phyloP scores from a whole-genome alignment of 2,888 invertebrate species.

The Agrochola lychnidis region DNA sequence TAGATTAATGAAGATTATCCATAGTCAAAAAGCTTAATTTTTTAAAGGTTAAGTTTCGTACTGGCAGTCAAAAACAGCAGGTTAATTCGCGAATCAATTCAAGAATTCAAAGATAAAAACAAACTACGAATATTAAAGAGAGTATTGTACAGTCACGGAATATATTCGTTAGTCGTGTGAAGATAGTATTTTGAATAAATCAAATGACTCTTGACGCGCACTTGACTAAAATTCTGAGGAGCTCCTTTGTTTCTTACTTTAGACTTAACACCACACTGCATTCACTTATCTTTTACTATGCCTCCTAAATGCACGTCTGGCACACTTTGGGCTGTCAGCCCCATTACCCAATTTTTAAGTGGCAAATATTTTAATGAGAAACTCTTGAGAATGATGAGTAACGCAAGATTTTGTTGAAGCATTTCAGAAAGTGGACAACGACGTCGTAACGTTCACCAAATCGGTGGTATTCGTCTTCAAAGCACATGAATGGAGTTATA shows the following conservation, averaged over 20 bases:
- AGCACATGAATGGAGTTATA: background rate
- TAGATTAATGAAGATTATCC: slow-evolving; percentile 3
- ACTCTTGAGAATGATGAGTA: too few relatives aligned
- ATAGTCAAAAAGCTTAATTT: background rate
- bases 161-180: background rate
- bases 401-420: background rate
- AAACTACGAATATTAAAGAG: background rate
- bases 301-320: background rate
- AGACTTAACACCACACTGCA: background rate
- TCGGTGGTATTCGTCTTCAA: background rate
- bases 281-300: background rate
- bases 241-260: background rate
- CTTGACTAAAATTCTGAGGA: background rate
- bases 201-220: background rate
- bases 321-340: background rate
- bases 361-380: background rate
- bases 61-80: background rate
- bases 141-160: slow-evolving; percentile 19
- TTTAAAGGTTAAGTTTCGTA: background rate
- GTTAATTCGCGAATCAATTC: slow-evolving; percentile 2
- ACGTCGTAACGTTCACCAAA: background rate
- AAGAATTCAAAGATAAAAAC: background rate
- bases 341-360: background rate
- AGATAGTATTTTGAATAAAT: background rate
- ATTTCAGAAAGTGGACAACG: background rate